Percentiles rank a stretch among this genome's conserved stretches.
These are phyloP conservation scores for Chelon auratus DNA, from an alignment of 2,797 vertebrate species.

Conservation along the genomic window DNA sequence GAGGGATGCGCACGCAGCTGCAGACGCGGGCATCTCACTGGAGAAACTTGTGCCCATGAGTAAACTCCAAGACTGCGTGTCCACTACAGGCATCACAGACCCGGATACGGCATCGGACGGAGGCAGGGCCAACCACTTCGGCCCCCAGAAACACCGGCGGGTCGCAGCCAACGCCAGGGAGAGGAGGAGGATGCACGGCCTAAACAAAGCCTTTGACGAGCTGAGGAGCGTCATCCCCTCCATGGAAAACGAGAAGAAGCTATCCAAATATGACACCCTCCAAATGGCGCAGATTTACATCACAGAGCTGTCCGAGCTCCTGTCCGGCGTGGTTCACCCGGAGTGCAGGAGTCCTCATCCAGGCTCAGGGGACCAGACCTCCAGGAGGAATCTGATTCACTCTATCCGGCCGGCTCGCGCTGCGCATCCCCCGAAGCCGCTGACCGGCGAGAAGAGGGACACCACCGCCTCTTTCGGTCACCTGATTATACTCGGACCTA, in stretches of 20 bases:
- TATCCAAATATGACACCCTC: conserved; percentile 89
- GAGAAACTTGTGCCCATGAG: conserved; percentile 66
- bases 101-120: conserved; percentile 42
- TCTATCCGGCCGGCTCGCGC: conserved; percentile 40
- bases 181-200: conserved; percentile 87
- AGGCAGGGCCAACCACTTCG: conserved; percentile 49
- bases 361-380: conserved; percentile 53
- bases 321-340: conserved; percentile 79
- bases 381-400: conserved; percentile 69
- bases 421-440: conserved; percentile 34
- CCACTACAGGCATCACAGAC: conserved; percentile 33
- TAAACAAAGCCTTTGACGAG: conserved; percentile 88
- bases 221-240: conserved; percentile 88
- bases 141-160: conserved; percentile 82
- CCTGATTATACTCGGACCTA: conserved; percentile 75
- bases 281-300: conserved; percentile 92
- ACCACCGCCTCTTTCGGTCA: conserved; percentile 64
- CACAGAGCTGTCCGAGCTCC: conserved; percentile 85
- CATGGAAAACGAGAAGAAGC: conserved; percentile 86
- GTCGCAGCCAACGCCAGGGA: conserved; percentile 88
- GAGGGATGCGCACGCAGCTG: conserved; percentile 59
- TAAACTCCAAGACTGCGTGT: conserved; percentile 45
- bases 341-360: conserved; percentile 63
- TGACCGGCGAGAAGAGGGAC: conserved; percentile 59
- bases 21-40: conserved; percentile 51